phyloP scores from a whole-genome alignment of 2,113 vertebrate genomes.

The Sphyrna mokarran region DNA sequence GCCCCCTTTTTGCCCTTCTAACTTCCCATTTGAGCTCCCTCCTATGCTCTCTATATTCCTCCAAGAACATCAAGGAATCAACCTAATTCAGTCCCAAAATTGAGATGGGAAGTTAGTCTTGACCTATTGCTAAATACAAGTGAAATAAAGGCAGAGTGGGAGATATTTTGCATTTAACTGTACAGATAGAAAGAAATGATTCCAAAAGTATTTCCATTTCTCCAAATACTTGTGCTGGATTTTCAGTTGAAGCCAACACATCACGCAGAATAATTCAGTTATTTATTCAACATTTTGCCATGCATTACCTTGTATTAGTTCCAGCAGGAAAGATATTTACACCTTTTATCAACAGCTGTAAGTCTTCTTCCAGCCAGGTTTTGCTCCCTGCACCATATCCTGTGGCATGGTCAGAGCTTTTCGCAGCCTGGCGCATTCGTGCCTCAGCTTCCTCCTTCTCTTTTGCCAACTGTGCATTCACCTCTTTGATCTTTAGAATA shows the following conservation, averaged over 20 bases:
- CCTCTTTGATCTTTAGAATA: slow-evolving; percentile 73
- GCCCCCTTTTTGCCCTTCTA: too few species aligned
- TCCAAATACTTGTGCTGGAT: neutral
- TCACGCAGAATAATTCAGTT: neutral
- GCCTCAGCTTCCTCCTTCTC: slow-evolving; percentile 85
- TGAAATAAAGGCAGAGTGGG: neutral
- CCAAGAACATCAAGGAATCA: neutral
- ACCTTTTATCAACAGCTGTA: slow-evolving; percentile 93
- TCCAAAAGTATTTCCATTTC: neutral
- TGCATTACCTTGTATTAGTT: slow-evolving; percentile 83
- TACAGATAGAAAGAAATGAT: neutral
- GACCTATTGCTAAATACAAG: neutral
- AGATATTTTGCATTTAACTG: neutral
- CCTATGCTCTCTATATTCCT: too few species aligned
- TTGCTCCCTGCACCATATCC: slow-evolving; percentile 71
- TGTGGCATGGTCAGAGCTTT: slow-evolving; percentile 71
- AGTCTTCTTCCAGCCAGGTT: slow-evolving; percentile 89
- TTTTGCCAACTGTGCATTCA: slow-evolving; percentile 79
- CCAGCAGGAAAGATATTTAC: slow-evolving; percentile 97
- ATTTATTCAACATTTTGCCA: neutral
- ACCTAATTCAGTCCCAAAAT: neutral
- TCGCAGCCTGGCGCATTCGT: slow-evolving; percentile 74
- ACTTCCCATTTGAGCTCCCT: too few species aligned
- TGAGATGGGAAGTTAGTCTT: neutral
- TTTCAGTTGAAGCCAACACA: neutral